Evolutionary conservation across 2,797 vertebrate species (phyloP).

Genomic region (Micrastur ruficollis): DNA sequence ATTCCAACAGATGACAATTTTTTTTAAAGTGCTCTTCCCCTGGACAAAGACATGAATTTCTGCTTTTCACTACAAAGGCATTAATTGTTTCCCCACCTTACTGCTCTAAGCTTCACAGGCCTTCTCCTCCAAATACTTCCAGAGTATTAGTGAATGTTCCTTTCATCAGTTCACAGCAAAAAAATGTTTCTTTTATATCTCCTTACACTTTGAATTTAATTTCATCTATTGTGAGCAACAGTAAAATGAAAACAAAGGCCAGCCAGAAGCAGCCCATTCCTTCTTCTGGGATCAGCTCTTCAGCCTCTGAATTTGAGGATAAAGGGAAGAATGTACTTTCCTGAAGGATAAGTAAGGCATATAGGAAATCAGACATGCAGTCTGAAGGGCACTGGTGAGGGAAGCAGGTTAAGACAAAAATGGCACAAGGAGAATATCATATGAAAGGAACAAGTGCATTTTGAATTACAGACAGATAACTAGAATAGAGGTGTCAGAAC

Average conservation of each 20-base stretch:
- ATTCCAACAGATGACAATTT: neutral
- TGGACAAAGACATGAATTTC: neutral
- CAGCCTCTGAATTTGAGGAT: neutral
- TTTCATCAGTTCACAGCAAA: slow-evolving; percentile 21
- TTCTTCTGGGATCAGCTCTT: neutral
- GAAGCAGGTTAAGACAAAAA: neutral
- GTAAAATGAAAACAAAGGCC: slow-evolving; percentile 18
- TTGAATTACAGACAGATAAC: neutral
- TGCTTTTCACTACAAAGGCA: slow-evolving; percentile 31
- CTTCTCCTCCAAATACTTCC: slow-evolving; percentile 16
- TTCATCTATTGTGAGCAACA: neutral
- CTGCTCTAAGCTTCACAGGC: slow-evolving; percentile 14
- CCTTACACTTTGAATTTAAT: slow-evolving; percentile 23
- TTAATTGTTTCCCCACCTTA: slow-evolving; percentile 19
- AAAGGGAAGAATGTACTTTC: neutral
- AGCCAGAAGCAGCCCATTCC: neutral
- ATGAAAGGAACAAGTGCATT: neutral
- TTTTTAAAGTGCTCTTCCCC: neutral
- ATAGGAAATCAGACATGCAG: neutral
- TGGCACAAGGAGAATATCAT: neutral
- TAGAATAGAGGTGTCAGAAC: neutral
- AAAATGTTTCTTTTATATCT: slow-evolving; percentile 18
- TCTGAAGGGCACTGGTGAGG: neutral
- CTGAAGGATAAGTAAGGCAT: neutral
- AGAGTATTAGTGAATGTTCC: slow-evolving; percentile 13